Base-by-base conservation (phyloP, 2,797 vertebrate genomes). In the Prionace glauca region DNA sequence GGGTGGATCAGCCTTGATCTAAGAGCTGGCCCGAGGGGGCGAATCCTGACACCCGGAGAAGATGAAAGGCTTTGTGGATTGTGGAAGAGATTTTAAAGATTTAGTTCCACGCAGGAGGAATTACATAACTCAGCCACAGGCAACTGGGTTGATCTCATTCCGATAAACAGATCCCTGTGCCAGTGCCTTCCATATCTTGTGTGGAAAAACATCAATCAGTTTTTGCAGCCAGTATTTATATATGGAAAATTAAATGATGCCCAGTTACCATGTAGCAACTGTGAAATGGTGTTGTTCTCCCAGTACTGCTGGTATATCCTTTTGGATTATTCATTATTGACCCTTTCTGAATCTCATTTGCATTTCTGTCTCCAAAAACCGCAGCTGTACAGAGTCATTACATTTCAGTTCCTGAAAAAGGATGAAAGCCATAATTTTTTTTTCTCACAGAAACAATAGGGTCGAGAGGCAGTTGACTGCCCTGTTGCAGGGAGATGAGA, bases 311-410 rank as follows among this genome's bases (percentile, higher is more conserved):
- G 29, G 2, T 56, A 9, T 11, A 24, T 88, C 86, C 86, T 24
- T 65, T 65, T 65, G 81, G 22, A 74, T 94, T 94, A 45, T 94
- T 74, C 92, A 71, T 94, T 74, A 94, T 71, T 94, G 67, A 94
- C 74, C 41, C 69, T 29, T 50, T 16, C 69, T 45, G 36, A 24
- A 14, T 12, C 92, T 94, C 69, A 94, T 74, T 94, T 91, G 45
- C 92, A 71, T 94, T 16, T 94, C 32, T 50, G 36, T 26, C 92
- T 71, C 18, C 20, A 71, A 71, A 41, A 92, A 22, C 65, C n/a
- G 36, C 91, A 67, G 91, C 67, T 93, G 62, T 20, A 69, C n/a
- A 71, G 62, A 56, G n/a, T 93, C 36, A 41, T 69, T 36, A 36
- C 24, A 20, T 12, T 93, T 67, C 1, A 26, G 45, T 60, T 11